Conservation (phyloP, 2,113 vertebrate genomes). For the Theristicus caerulescens region DNA sequence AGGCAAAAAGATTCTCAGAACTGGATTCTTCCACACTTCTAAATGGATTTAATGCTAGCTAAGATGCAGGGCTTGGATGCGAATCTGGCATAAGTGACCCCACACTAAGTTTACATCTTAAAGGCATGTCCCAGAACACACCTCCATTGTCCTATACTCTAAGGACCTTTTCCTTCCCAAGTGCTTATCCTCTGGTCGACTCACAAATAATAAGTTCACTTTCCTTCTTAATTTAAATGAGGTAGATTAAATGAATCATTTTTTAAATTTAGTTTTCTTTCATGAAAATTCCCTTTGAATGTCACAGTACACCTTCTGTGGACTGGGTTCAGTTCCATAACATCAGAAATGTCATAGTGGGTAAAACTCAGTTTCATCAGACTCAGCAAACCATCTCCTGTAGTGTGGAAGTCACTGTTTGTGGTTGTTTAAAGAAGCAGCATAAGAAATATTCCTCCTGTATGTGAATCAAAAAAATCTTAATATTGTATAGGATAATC, state of each 20-base stretch:
- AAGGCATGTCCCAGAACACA: background rate
- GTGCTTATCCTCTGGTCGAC: background rate
- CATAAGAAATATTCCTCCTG: background rate
- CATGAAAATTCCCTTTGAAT: background rate
- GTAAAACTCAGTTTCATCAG: background rate
- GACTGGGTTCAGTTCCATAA: background rate
- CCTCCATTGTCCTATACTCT: background rate
- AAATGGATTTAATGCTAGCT: background rate
- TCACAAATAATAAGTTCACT: background rate
- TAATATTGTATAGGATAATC: background rate
- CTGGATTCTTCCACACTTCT: background rate
- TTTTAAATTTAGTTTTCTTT: background rate
- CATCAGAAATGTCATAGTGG: background rate
- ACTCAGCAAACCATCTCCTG: background rate
- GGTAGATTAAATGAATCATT: rapidly evolving
- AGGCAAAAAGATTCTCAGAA: background rate
- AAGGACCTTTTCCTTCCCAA: background rate
- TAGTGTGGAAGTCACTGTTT: background rate
- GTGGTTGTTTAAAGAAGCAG: background rate
- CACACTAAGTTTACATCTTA: background rate
- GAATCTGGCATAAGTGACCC: background rate
- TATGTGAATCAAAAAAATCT: background rate
- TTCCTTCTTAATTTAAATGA: background rate
- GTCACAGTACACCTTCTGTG: background rate
- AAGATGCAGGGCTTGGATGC: background rate